Evolutionary conservation across 2,113 vertebrate species (phyloP).

Genomic region (Pelmatolapia mariae): DNA sequence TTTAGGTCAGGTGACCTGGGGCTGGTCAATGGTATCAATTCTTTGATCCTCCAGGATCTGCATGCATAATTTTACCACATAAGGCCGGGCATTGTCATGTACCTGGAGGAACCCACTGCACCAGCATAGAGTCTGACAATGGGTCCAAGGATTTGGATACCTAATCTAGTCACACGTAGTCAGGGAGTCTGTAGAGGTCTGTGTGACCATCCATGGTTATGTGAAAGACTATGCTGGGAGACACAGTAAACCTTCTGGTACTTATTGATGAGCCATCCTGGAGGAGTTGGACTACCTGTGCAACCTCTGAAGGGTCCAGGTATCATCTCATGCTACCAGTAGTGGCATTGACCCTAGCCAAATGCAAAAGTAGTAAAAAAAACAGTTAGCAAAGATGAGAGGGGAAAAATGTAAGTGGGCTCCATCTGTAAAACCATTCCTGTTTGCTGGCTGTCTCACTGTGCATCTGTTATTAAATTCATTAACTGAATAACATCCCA

Average conservation of each 20-base stretch:
- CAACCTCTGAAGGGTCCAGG: background rate
- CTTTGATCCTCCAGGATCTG: background rate
- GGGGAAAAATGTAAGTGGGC: background rate
- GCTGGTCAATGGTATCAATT: background rate
- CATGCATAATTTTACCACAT: background rate
- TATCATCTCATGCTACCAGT: background rate
- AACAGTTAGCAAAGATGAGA: background rate
- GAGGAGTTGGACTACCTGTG: background rate
- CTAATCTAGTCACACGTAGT: background rate
- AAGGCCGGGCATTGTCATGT: fast-evolving
- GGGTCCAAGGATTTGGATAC: background rate
- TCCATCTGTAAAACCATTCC: background rate
- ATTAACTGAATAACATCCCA: background rate
- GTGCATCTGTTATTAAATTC: background rate
- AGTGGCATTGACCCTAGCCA: background rate
- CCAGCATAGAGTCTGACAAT: background rate
- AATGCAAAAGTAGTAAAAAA: background rate
- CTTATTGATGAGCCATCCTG: background rate
- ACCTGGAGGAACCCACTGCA: background rate
- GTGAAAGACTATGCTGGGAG: background rate
- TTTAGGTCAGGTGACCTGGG: background rate
- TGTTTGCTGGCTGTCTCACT: background rate
- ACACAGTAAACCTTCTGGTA: background rate
- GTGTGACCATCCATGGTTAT: background rate
- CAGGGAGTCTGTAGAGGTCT: background rate